Evolutionary conservation across 2,797 vertebrate species (phyloP), one percentile per base, ranked within the genome.

Genomic region (Lepus townsendii): DNA sequence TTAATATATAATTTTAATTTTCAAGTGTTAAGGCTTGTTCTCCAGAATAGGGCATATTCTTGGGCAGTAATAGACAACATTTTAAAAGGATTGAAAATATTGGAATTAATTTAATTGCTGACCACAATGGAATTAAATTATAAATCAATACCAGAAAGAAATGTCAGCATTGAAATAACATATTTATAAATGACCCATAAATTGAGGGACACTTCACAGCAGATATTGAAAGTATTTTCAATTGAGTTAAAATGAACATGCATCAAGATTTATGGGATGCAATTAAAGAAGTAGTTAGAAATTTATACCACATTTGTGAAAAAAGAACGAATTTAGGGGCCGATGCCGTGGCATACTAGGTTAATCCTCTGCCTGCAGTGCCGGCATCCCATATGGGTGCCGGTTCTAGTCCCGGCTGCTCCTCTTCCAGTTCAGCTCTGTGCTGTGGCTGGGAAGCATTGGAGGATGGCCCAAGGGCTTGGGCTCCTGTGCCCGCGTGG

Each of bases 201-300:
- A 7, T 92, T 5, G 38, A 52, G 38, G 32, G 76, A 86, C 22
- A 83, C 42, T 91, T 88, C 16, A 71, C 4, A 47, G 32, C 26
- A 88, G 72, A 79, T 92, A 89, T 75, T 79, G 24, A 89, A 92
- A 95, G 42, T 71, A 12, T 78, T 83, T 83, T 88, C 52, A 88
- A 88, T 66, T 71, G 3, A 83, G 14, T 77, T 22, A 83, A 86
- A 75, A 35, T 73, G 50, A 80, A 50, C 75, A 68, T 14, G 14
- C 54, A 57, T 20, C 19, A 16, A 57, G 54, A 57, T 57, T 57
- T 57, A 57, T 57, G 54, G 50, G 35, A 50, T 35, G 78, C 32
- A 66, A 42, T 30, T 80, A 66, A 75, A 38, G 57, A 30, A 52
- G 22, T 82, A 65, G 10, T 75, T 66, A 73, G n/a, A 85, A 75